Evolutionary conservation across 2,888 invertebrate species (phyloP).

Genomic region (Heliconius ethilla): DNA sequence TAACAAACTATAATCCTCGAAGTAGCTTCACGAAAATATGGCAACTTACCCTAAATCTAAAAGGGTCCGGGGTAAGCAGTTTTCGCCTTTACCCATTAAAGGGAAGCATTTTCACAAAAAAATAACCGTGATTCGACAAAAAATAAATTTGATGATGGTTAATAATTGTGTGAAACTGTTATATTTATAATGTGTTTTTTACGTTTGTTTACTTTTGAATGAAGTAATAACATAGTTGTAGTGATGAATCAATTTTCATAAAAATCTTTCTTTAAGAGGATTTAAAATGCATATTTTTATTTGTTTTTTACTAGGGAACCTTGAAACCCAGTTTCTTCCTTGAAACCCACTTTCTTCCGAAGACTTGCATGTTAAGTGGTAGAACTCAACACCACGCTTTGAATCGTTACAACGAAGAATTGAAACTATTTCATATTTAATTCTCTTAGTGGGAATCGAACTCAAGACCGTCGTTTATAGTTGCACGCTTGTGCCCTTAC

Average conservation of each 20-base stretch:
- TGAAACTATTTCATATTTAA: no score
- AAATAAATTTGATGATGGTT: constrained; percentile 46
- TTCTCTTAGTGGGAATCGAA: no score
- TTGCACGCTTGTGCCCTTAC: no score
- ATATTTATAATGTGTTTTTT: constrained; percentile 36
- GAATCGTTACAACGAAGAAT: no score
- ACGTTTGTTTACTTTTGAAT: background rate
- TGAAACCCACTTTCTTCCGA: no score
- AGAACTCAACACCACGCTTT: no score
- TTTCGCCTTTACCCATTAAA: constrained; percentile 39
- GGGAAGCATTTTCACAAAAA: constrained; percentile 39
- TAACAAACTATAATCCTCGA: constrained; percentile 17
- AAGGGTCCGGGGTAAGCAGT: constrained; percentile 41
- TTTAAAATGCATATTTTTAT: no score
- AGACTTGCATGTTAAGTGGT: no score
- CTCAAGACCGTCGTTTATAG: no score
- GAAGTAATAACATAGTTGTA: background rate
- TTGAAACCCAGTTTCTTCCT: no score
- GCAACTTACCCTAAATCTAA: constrained; percentile 31
- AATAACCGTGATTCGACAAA: constrained; percentile 44
- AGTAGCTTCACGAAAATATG: constrained; percentile 20
- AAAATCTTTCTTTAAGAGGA: no score
- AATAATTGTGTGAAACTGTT: constrained; percentile 44
- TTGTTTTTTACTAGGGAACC: no score
- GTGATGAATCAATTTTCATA: background rate